Conservation (phyloP, 1,140 invertebrate genomes). For the Trypoxylus dichotomus region DNA sequence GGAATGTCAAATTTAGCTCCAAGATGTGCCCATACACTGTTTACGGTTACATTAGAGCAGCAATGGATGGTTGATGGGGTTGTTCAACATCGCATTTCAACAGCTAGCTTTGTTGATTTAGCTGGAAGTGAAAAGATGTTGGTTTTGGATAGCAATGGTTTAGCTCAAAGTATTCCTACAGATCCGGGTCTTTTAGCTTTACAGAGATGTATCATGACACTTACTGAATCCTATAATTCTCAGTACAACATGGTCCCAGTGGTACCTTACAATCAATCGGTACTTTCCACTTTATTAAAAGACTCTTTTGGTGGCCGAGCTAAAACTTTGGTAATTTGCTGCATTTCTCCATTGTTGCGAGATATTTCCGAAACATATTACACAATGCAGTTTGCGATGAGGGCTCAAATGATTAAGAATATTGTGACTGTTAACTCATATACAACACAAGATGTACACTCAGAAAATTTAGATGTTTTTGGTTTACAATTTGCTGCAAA, state of each 20-base stretch:
- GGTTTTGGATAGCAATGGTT: conserved; percentile 50
- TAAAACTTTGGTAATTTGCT: conserved; percentile 67
- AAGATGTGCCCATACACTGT: conserved; percentile 59
- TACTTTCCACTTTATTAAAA: conserved; percentile 65
- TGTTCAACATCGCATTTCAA: conserved; percentile 63
- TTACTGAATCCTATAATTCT: conserved; percentile 60
- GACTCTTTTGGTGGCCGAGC: conserved; percentile 71
- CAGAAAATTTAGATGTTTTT: conserved; percentile 60
- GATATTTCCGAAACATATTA: conserved; percentile 65
- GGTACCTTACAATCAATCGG: conserved; percentile 62
- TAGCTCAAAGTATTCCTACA: conserved; percentile 53
- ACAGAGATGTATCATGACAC: conserved; percentile 63
- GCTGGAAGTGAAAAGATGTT: conserved; percentile 61
- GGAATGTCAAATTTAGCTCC: conserved; percentile 52
- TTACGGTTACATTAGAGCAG: conserved; percentile 70
- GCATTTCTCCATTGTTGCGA: conserved; percentile 63
- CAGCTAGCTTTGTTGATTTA: conserved; percentile 70
- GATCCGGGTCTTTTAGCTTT: conserved; percentile 61
- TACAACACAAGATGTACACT: conserved; percentile 64
- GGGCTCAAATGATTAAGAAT: conserved; percentile 65
- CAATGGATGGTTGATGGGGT: conserved; percentile 63
- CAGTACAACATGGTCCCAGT: conserved; percentile 52
- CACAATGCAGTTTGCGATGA: conserved; percentile 63
- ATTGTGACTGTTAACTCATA: conserved; percentile 69
- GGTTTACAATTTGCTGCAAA: conserved; percentile 78